Evolutionary conservation across 2,888 invertebrate species (phyloP), one percentile per base, ranked within the genome.

Genomic region (Lochmaea capreae): DNA sequence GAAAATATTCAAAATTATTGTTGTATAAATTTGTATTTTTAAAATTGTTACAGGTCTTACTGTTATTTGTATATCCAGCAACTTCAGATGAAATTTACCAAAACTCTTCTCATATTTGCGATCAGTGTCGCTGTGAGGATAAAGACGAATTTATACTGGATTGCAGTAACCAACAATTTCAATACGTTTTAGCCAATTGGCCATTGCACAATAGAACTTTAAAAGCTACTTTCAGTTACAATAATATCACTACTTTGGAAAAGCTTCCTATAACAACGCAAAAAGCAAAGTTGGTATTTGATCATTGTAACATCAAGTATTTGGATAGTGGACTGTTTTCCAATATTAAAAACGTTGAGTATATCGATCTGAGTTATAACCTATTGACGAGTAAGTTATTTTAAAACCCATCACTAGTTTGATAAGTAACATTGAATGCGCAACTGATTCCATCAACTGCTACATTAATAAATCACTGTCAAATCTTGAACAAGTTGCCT

Each of bases 291-390:
- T 84, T 91, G 77, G 88, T 87, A 73, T 89, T 90, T 80, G 88
- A 89, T 76, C 86, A 88, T 52, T 91, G 91, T 82, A 83, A 86
- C 74, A 89, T 91, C 42, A 82, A 83, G 18, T 88, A 89, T 73
- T 87, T 91, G 71, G 88, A 88, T 22, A 87, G 87, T 46, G 89
- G 89, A 62, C 87, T 90, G 1, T 91, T 91, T 82, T 87, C 87
- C 67, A 88, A 89, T 75, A 84, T 90, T 43, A 85, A 87, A 67
- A 87, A 88, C 61, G 83, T 91, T 52, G 88, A 88, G 59, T 90
- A 88, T 77, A 85, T 91, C 81, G 91, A 91, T 83, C 84, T 91
- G 75, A 90, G 91, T 85, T 88, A 90, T 79, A 91, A 91, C 81
- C 82, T 81, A 33, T 86, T 91, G 71, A 87, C 89, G 81, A 89